phyloP scores from a whole-genome alignment of 2,113 vertebrate genomes.

The Alethe diademata region DNA sequence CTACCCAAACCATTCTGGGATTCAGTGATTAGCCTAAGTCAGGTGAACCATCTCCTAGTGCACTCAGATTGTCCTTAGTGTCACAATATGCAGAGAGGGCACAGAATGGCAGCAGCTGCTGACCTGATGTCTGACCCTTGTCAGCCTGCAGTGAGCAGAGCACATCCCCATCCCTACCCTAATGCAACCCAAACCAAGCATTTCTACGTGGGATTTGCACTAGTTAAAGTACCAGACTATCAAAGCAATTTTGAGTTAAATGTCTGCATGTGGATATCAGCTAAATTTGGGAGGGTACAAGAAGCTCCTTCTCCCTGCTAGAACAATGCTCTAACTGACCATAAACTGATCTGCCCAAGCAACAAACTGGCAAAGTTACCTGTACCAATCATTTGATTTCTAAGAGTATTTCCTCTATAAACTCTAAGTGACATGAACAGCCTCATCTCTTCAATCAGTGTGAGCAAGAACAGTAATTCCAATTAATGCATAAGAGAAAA shows the following conservation, averaged over 20 bases:
- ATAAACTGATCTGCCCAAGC: background rate
- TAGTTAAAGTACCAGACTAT: background rate
- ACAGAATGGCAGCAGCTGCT: background rate
- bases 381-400: background rate
- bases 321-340: background rate
- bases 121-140: background rate
- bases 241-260: background rate
- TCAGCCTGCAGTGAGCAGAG: background rate
- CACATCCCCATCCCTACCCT: background rate
- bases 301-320: background rate
- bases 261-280: background rate
- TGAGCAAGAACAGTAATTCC: background rate
- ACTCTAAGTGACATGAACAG: background rate
- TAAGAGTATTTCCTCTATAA: background rate
- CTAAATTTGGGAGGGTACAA: background rate
- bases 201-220: background rate
- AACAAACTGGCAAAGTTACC: background rate
- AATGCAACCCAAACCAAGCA: background rate
- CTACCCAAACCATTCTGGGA: background rate
- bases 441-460: background rate
- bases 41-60: background rate
- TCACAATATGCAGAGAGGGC: background rate
- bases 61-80: background rate
- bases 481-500: background rate
- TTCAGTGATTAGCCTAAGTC: background rate